Base-by-base conservation (phyloP, 2,888 invertebrate species). In the Dimorphilus gyrociliatus region DNA sequence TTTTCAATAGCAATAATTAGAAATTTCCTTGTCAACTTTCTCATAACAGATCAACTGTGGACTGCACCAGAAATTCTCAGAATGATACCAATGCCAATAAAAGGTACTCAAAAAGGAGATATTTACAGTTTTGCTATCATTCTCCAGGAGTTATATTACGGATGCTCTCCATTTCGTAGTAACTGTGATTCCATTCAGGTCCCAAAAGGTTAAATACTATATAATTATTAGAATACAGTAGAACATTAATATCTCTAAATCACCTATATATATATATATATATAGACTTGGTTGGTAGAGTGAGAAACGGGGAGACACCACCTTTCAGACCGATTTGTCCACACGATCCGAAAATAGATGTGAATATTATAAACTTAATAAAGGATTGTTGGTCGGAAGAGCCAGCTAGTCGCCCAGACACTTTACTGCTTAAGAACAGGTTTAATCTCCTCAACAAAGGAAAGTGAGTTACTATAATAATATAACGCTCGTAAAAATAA, bases 81-180 rank as follows among this genome's bases (percentile, higher is more conserved):
- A 75, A 79, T 12, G 44, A 40, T 45, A 10, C 32, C 41, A 24
- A 30, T 41, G 15, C 45, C 48, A 2, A 42, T 47, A 7, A 45
- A 46, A 19, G 55, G 51, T 1, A 50, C 51, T 4, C 44, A 42
- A 29, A 56, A 54, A 36, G 56, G 52, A 0, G 60, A 60, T 33
- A 81, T 86, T 14, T 86, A 82, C 63, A 82, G 84, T 44, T 86
- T 85, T 54, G 81, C 76, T 2, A 77, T 86, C 31, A 82, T 86
- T 35, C 66, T 85, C 23, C 84, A 85, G 52, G 86, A 86, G 65
- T 82, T 86, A 30, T 78, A 84, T n/a, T 55, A 55, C 38, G 42
- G 56, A 31, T 49, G 41, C 24, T 53, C 56, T 1, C 53, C 54
- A 2, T 58, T 53, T 32, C 47, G n/a, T n/a, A n/a, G n/a, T n/a